Evolutionary conservation across 2,113 vertebrate species (phyloP), one percentile per base, ranked within the genome.

Genomic region (Urocitellus parryii): DNA sequence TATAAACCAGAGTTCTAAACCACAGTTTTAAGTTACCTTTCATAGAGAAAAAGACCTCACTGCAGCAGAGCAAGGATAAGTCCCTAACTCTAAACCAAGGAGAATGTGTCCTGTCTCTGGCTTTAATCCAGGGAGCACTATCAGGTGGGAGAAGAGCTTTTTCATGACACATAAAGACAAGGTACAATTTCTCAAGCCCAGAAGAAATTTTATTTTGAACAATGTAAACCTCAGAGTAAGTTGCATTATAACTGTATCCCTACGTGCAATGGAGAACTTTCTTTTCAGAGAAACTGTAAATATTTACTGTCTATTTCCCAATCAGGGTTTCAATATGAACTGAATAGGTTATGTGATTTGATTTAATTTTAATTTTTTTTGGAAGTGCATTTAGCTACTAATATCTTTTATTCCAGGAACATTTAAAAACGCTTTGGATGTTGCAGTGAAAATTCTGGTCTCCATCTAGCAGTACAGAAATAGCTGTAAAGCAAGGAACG

Each of bases 291-390:
- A 95, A 96, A 95, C 85, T 92, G 12, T 85, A 85, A 88, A 84
- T 92, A 67, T 90, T 87, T 86, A 84, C 90, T 37, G 14, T 8
- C 29, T 84, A 39, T 70, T 97, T 97, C 94, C 88, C 74, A 74
- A 2, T 80, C 42, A 22, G 37, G 77, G 88, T 98, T 98, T 96
- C 93, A 65, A 32, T 90, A 96, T 95, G 67, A 97, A 73, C 73
- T 48, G 42, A 45, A 53, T 10, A 17, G 25, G 65, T 96, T 88
- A 67, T 78, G n/a, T 37, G 56, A 72, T 93, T 87, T 95, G 27
- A 51, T 81, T 89, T 20, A 8, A 58, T 58, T 58, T 58, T 90
- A 51, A 39, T 53, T 80, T 39, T 39, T 65, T 65, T 37, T 92
- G 42, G 24, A 73, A 90, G 85, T 88, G 20, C 3, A 56, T 56